A percentile compares a stretch with the other conserved stretches of the same genome.
phyloP scores from a whole-genome alignment of 2,888 invertebrate species.

The Geotrupes spiniger region DNA sequence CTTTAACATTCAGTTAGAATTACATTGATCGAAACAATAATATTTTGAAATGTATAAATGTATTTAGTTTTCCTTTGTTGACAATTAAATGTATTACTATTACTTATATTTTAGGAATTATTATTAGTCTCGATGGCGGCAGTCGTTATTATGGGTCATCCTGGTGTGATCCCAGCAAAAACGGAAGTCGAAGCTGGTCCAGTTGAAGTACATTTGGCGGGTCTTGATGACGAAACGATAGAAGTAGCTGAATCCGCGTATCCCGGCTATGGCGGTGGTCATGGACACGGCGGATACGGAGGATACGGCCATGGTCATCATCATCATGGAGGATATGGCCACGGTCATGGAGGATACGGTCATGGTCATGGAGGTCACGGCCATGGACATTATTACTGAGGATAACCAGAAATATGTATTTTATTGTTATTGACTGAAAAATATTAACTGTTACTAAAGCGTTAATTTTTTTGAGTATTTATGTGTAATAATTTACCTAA shows the following conservation, averaged over 20 bases:
- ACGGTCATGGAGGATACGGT: too few species aligned
- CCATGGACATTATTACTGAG: conserved; percentile 3
- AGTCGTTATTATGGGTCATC: background rate
- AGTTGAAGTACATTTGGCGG: background rate
- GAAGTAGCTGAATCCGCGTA: conserved; percentile 2
- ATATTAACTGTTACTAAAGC: background rate
- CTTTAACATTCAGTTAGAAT: too few species aligned
- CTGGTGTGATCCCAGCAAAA: background rate
- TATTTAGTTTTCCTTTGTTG: too few species aligned
- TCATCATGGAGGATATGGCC: conserved; percentile 13
- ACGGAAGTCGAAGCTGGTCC: background rate
- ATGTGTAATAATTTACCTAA: too few species aligned
- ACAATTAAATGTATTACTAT: too few species aligned
- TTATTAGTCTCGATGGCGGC: background rate
- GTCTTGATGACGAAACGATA: background rate
- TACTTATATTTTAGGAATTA: conserved; percentile 1
- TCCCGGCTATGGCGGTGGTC: background rate
- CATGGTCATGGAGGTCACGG: conserved; percentile 11
- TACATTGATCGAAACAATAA: too few species aligned
- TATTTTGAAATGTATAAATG: too few species aligned
- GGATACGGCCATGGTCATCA: conserved; percentile 13
- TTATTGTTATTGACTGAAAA: background rate
- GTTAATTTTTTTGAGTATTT: too few species aligned
- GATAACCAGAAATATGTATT: background rate
- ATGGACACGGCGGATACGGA: background rate